phyloP scores from a whole-genome alignment of 2,888 invertebrate species.

The Carabus problematicus region DNA sequence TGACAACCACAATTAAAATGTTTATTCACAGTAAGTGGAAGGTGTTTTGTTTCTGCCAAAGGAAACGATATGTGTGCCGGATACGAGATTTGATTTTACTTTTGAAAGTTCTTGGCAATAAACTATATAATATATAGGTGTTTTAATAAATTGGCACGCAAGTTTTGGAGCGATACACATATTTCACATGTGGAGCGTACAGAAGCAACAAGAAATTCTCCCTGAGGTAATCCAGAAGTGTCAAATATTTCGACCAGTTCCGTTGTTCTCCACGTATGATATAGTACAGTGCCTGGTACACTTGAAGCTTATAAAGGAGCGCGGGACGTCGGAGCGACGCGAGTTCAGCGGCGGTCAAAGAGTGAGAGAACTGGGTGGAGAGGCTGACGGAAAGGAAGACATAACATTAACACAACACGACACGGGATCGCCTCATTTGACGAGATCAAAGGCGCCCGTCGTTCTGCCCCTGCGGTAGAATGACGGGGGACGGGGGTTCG shows the following conservation, averaged over 20 bases:
- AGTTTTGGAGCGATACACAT: too few species aligned
- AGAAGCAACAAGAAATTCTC: too few species aligned
- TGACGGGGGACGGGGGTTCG: slow-evolving; percentile 43
- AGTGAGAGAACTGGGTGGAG: slow-evolving; percentile 40
- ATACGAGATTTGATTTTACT: background rate
- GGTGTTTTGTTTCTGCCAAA: slow-evolving; percentile 7
- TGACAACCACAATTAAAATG: slow-evolving; percentile 27
- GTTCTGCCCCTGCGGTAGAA: too few species aligned
- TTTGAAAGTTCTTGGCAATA: slow-evolving; percentile 1
- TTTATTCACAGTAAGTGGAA: background rate
- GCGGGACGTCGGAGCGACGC: slow-evolving; percentile 44
- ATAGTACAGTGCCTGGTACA: background rate
- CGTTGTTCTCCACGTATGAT: background rate
- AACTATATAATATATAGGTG: too few species aligned
- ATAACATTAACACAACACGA: slow-evolving; percentile 57
- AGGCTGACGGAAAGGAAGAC: slow-evolving; percentile 49
- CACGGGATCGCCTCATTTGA: slow-evolving; percentile 58
- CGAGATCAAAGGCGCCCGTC: slow-evolving; percentile 56
- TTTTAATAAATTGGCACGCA: too few species aligned
- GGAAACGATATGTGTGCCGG: slow-evolving; percentile 30
- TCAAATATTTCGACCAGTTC: too few species aligned
- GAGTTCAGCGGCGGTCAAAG: slow-evolving; percentile 54
- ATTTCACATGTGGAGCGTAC: too few species aligned
- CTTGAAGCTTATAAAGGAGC: slow-evolving; percentile 13
- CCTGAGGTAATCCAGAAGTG: too few species aligned